phyloP scores from a whole-genome alignment of 2,113 vertebrate genomes.

The Vidua chalybeata region DNA sequence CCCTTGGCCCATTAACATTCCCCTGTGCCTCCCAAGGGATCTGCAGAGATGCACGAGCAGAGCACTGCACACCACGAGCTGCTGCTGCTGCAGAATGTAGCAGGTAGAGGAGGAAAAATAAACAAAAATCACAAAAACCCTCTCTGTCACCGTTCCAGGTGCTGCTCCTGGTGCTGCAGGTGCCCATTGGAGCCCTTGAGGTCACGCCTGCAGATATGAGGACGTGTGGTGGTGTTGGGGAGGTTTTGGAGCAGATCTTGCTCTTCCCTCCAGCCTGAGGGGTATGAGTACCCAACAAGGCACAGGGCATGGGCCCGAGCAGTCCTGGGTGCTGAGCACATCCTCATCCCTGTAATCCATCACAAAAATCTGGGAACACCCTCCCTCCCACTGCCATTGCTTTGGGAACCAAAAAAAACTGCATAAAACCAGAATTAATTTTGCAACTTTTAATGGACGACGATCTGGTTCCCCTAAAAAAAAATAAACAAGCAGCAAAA shows the following conservation, averaged over 20 bases:
- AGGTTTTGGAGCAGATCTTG: background rate
- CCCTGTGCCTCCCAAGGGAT: background rate
- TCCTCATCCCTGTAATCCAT: background rate
- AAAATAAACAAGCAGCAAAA: background rate
- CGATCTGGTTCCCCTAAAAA: background rate
- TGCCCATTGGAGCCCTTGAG: background rate
- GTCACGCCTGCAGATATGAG: fast-evolving
- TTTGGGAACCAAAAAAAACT: background rate
- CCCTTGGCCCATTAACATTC: background rate
- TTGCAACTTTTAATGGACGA: background rate
- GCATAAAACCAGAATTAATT: background rate
- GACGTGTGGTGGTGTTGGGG: fast-evolving
- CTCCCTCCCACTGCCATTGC: fast-evolving
- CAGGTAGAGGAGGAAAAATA: background rate
- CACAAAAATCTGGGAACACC: background rate
- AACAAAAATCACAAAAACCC: background rate
- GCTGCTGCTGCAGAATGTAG: fast-evolving
- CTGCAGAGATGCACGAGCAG: background rate
- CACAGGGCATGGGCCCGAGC: fast-evolving
- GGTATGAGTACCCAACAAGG: fast-evolving
- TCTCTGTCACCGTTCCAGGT: background rate
- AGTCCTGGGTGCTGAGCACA: background rate
- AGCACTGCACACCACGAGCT: background rate
- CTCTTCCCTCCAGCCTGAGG: background rate
- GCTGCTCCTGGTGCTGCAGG: background rate